Evolutionary conservation across 2,797 vertebrate species (phyloP), one percentile per base, ranked within the genome.

Genomic region (Clamator glandarius): DNA sequence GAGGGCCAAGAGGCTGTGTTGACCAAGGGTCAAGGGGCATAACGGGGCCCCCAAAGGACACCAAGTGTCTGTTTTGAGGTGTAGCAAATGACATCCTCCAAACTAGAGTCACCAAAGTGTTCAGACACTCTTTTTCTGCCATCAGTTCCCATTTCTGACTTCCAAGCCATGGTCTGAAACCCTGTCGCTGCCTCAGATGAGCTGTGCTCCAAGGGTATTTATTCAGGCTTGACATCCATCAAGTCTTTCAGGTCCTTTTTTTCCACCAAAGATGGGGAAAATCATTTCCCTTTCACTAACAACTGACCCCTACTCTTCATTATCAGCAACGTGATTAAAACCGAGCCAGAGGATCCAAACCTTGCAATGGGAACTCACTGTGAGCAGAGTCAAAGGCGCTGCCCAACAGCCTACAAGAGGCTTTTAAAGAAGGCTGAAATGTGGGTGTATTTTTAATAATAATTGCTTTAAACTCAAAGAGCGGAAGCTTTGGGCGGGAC

Each of bases 11-110:
- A 62, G 41, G 61, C 84, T 74, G 14, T 0, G 1, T 0, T 66
- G 51, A 48, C 62, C 74, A 9, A 0, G 0, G 35, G n/a, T 36
- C 2, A 5, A 67, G 84, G 10, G 77, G 57, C 5, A 1, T 20
- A 18, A 48, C 18, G 41, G 25, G 50, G 50, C 62, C 77, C 77
- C 74, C 44, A 39, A 24, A n/a, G 50, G 58, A 61, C 13, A 28
- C 18, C 26, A 25, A 58, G 16, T 9, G 25, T 84, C n/a, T 9
- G 3, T 54, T 57, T 62, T 23, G 73, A 57, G 54, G 81, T 4
- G n/a, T 9, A 64, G 55, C 33, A 57, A 31, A 57, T 11, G 36
- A 35, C 77, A 48, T 8, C 1, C 41, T 44, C 14, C 69, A 41
- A 44, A 61, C 9, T 44, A 59, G 62, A 57, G 36, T 6, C 82